phyloP scores from a whole-genome alignment of 2,888 invertebrate genomes.

The Tiphia femorata region DNA sequence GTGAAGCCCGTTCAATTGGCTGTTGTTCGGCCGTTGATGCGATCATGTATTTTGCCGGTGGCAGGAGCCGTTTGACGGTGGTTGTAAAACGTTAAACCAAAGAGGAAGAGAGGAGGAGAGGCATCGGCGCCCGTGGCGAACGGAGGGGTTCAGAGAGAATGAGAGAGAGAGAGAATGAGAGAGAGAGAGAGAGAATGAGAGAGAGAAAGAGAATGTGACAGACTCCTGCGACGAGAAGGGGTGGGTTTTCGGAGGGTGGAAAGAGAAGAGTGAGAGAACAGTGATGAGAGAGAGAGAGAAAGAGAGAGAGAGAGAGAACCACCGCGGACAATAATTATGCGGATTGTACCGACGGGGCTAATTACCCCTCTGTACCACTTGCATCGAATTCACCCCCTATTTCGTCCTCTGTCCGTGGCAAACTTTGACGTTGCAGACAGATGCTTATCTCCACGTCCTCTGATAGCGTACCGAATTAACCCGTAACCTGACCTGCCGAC shows the following conservation, averaged over 20 bases:
- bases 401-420: conserved; percentile 25
- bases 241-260: background rate
- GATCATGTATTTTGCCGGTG: conserved; percentile 34
- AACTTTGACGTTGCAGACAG: conserved; percentile 45
- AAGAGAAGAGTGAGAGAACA: background rate
- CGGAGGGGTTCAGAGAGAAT: background rate
- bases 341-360: conserved; percentile 53
- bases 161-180: background rate
- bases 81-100: conserved; percentile 36
- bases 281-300: conserved; percentile 10
- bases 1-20: conserved; percentile 41
- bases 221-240: background rate
- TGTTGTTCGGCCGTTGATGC: conserved; percentile 40
- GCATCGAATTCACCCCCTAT: conserved; percentile 36
- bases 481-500: conserved; percentile 25
- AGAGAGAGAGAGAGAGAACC: conserved; percentile 17
- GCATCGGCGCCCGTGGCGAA: too few species aligned
- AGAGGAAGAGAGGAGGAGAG: conserved; percentile 9
- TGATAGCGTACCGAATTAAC: conserved; percentile 50
- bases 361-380: conserved; percentile 49
- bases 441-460: conserved; percentile 42
- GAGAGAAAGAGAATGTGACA: conserved; percentile 13
- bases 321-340: conserved; percentile 56
- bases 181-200: conserved; percentile 8
- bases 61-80: conserved; percentile 34